These are phyloP conservation scores for Sphenodon punctatus DNA, from an alignment of 2,797 vertebrate species.

Conservation along the genomic window DNA sequence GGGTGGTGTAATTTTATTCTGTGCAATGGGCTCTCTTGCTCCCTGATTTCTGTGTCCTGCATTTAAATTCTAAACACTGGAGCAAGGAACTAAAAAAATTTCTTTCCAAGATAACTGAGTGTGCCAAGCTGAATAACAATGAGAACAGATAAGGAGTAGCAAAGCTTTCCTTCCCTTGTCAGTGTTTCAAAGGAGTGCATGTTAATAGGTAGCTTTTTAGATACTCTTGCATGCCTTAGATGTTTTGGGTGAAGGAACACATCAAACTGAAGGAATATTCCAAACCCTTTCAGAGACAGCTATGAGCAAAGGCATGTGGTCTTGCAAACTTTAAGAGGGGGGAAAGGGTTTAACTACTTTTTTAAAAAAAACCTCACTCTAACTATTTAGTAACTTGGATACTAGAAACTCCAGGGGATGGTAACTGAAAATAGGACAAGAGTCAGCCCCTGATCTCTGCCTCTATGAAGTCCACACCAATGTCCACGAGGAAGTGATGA, in stretches of 20 bases:
- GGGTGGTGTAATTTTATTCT: not conserved
- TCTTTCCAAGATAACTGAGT: not conserved
- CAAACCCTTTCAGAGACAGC: not conserved
- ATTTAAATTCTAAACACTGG: not conserved
- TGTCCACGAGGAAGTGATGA: not conserved
- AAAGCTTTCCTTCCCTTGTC: not conserved
- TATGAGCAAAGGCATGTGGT: no score
- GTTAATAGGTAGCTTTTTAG: not conserved
- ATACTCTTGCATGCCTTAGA: not conserved
- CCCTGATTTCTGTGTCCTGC: not conserved
- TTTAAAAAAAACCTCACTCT: no score
- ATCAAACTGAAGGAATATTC: not conserved
- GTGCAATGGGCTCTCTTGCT: not conserved
- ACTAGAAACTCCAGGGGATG: no score
- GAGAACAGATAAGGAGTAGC: not conserved
- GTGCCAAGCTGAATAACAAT: not conserved
- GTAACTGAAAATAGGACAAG: no score
- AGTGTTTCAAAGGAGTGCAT: not conserved
- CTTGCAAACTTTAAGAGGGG: no score
- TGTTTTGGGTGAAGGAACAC: not conserved
- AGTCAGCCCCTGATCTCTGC: no score
- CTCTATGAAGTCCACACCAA: no score
- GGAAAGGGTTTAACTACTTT: no score
- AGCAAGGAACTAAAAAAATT: not conserved
- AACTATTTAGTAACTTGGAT: no score